A percentile compares a stretch with the other conserved stretches of the same genome.
Evolutionary conservation across 2,888 invertebrate genomes (phyloP).

Genomic region (Leptinotarsa haldemani): DNA sequence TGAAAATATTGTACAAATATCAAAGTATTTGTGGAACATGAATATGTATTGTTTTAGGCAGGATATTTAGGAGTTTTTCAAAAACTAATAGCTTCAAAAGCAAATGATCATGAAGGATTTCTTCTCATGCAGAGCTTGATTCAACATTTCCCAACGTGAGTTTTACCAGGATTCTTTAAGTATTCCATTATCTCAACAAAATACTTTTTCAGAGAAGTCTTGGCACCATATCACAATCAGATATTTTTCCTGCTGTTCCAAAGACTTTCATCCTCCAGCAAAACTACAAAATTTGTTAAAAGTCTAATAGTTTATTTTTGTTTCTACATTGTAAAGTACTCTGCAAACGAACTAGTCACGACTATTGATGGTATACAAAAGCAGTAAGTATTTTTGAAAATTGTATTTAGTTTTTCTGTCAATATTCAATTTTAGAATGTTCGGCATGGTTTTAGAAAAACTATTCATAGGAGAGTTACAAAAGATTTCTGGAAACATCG

Average conservation of each 20-base stretch:
- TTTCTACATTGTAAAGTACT: constrained; percentile 85
- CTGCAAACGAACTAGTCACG: constrained; percentile 79
- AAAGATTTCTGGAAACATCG: constrained; percentile 84
- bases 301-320: constrained; percentile 92
- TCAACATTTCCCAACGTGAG: constrained; percentile 83
- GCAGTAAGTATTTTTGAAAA: constrained; percentile 70
- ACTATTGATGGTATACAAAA: constrained; percentile 88
- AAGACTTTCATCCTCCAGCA: constrained; percentile 88
- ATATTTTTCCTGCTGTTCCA: constrained; percentile 94
- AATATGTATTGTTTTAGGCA: constrained; percentile 66
- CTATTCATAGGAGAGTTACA: constrained; percentile 88
- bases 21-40: not conserved
- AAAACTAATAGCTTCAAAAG: constrained; percentile 94
- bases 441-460: constrained; percentile 94
- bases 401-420: constrained; percentile 23
- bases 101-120: constrained; percentile 97
- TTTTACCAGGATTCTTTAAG: constrained; percentile 47
- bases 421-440: constrained; percentile 75
- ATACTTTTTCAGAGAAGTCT: constrained; percentile 71
- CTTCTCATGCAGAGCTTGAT: constrained; percentile 88
- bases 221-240: constrained; percentile 85
- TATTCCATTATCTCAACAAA: not conserved
- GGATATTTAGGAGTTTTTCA: constrained; percentile 95
- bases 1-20: no score
- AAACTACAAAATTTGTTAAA: constrained; percentile 95